Evolutionary conservation across 2,888 invertebrate genomes (phyloP).

Genomic region (Coelinius sp.): DNA sequence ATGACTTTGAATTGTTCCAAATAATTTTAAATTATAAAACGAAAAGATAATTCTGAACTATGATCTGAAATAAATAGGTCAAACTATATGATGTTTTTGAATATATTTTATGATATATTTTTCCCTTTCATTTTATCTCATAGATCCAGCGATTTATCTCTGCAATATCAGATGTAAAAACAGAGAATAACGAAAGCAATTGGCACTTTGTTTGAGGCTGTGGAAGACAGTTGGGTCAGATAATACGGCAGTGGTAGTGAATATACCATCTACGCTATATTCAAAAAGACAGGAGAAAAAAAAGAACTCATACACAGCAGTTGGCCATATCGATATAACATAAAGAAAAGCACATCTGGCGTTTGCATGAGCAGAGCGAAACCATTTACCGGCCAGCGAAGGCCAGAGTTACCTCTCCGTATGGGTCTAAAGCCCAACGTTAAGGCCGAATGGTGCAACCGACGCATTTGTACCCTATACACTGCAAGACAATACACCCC

Average conservation of each 20-base stretch:
- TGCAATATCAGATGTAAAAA: too few species aligned
- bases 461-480: slow-evolving; percentile 27
- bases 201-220: slow-evolving; percentile 9
- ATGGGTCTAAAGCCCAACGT: neutral
- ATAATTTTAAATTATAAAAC: too few species aligned
- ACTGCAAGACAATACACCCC: slow-evolving; percentile 35
- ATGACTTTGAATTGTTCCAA: too few species aligned
- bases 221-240: neutral
- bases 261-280: neutral
- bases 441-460: slow-evolving; percentile 21
- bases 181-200: too few species aligned
- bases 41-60: too few species aligned
- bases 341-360: slow-evolving; percentile 53
- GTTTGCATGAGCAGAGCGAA: slow-evolving; percentile 43
- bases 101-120: too few species aligned
- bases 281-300: slow-evolving; percentile 12
- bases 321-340: slow-evolving; percentile 47
- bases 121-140: too few species aligned
- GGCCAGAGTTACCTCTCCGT: slow-evolving; percentile 19
- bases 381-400: slow-evolving; percentile 46
- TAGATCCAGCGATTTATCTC: too few species aligned
- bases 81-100: too few species aligned
- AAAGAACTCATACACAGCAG: slow-evolving; percentile 8
- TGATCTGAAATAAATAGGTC: too few species aligned
- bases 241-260: neutral